Evolutionary conservation across 23 tunicate species (phyloP), one percentile per base, ranked within the genome.

Genomic region (Corella eumyota): DNA sequence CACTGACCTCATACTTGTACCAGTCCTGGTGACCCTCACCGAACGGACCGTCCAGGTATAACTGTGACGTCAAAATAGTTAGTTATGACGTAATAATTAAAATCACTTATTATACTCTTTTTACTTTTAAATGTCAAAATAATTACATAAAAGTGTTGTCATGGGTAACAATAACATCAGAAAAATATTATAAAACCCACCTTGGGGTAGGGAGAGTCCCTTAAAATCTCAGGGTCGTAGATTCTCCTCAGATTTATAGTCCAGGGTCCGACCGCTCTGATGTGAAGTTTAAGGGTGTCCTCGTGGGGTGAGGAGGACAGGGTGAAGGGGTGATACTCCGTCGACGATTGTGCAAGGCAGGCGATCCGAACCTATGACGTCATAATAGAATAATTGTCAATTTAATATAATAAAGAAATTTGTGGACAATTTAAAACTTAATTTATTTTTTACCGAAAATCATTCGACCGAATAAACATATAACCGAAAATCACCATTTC

Each of bases 11-110:
- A 40, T 83, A 91, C 36, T 86, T 85, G 53, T 68, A 78, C 99
- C 95, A 93, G 62, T 85, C 93, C 75, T 93, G 99, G 64, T 93
- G 99, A 6, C 99, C 99, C 60, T 93, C 99, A 15, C 99, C 99
- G 36, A 85, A 78, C 15, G 99, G 99, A 6, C 99, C 99, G 52
- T 93, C 99, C 58, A 93, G 47, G 50, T 38, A 93, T n/a, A 88
- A 56, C 87, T 88, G 56, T 23, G 54, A 1, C 0, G 62, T 24
- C 28, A 58, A 6, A 13, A 28, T 23, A 53, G 22, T 7, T 11
- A 6, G 20, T 9, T 53, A 20, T 53, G 22, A 44, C 49, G 13
- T 11, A 44, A 44, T 44, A 44, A 44, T 44, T 17, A n/a, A n/a
- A n/a, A n/a, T n/a, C n/a, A n/a, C n/a, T n/a, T n/a, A n/a, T n/a